Percentiles rank a stretch among this genome's conserved stretches.
Conservation (phyloP, 1,140 invertebrate species). For the Neomicropteryx cornuta region DNA sequence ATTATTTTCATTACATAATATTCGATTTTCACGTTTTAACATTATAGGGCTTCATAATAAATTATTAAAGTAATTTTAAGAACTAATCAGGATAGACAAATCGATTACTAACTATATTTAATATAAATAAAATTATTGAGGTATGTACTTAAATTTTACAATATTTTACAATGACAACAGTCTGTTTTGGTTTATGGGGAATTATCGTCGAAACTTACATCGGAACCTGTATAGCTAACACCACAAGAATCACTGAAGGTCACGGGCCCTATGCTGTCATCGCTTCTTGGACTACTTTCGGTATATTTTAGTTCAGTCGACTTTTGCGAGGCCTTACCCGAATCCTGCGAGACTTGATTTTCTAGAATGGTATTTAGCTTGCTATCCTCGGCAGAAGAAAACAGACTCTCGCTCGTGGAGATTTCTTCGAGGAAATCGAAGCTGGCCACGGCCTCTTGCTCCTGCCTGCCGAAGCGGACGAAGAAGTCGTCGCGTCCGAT, state of each 20-base stretch:
- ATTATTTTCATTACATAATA: too few relatives aligned
- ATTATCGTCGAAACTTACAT: conserved; percentile 13
- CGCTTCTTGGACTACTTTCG: conserved; percentile 3
- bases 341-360: conserved; percentile 16
- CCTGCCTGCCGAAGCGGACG: conserved; percentile 65
- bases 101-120: too few relatives aligned
- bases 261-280: conserved; percentile 16
- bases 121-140: too few relatives aligned
- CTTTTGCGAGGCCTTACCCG: conserved; percentile 13
- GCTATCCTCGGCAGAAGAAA: conserved; percentile 37
- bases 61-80: too few relatives aligned
- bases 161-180: too few relatives aligned
- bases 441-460: conserved; percentile 61
- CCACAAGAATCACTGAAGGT: conserved; percentile 29
- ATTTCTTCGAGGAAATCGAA: conserved; percentile 70
- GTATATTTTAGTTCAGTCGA: conserved; percentile 2
- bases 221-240: conserved; percentile 24
- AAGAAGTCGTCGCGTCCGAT: conserved; percentile 63
- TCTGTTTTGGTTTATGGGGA: conserved; percentile 1
- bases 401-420: conserved; percentile 32
- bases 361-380: conserved; percentile 13
- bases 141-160: too few relatives aligned
- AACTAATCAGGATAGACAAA: too few relatives aligned
- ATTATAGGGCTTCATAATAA: too few relatives aligned
- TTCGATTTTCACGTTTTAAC: too few relatives aligned